These are phyloP conservation scores for Vanessa cardui DNA, from an alignment of 2,888 invertebrate genomes.

Conservation along the genomic window DNA sequence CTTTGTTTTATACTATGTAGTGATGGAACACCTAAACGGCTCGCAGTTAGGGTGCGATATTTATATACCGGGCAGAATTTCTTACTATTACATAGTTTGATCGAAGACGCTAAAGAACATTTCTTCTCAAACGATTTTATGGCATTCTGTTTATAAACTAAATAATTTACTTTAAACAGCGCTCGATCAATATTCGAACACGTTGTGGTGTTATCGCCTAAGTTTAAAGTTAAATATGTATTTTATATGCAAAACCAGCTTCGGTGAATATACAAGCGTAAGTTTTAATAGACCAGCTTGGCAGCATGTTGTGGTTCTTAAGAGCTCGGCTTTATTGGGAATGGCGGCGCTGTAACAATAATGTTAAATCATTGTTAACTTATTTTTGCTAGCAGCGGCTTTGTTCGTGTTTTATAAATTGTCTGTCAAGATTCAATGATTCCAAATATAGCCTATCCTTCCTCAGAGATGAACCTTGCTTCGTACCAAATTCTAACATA, in stretches of 20 bases:
- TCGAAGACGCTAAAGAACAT: too few relatives aligned
- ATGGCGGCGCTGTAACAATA: not conserved
- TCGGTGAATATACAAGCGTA: conserved; percentile 21
- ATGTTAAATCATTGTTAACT: not conserved
- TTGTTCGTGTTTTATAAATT: too few relatives aligned
- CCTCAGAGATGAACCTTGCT: too few relatives aligned
- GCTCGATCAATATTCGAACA: conserved; percentile 4
- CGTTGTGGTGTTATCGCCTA: conserved; percentile 9
- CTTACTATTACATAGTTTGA: too few relatives aligned
- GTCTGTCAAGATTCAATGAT: too few relatives aligned
- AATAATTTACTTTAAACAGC: not conserved
- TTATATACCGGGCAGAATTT: too few relatives aligned
- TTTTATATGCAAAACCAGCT: conserved; percentile 36
- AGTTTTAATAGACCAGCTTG: conserved; percentile 13
- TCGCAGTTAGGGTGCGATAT: too few relatives aligned
- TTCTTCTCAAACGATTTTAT: not conserved
- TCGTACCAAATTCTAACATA: too few relatives aligned
- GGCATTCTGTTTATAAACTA: not conserved
- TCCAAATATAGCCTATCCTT: too few relatives aligned
- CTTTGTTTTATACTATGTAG: too few relatives aligned
- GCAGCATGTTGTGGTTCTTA: conserved; percentile 10
- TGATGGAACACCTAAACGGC: too few relatives aligned
- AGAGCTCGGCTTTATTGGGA: conserved; percentile 7
- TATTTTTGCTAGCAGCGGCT: too few relatives aligned
- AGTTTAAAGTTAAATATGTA: conserved; percentile 29